Conservation (phyloP, 2,113 vertebrate genomes). For the Vulpes vulpes region DNA sequence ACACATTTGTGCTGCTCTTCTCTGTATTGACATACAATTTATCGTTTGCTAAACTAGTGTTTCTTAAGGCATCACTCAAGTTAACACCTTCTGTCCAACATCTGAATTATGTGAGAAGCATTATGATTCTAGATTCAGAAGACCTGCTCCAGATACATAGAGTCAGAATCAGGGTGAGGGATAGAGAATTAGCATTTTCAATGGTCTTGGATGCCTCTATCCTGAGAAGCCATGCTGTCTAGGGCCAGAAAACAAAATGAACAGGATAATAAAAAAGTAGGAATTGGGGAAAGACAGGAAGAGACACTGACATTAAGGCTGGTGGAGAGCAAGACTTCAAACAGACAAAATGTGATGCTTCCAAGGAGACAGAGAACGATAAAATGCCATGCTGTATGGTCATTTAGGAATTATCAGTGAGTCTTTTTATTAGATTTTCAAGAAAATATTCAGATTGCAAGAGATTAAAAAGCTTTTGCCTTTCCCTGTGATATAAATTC, state of each 20-base stretch:
- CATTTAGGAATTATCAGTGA: not conserved
- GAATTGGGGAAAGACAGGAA: not conserved
- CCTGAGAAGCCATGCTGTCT: not conserved
- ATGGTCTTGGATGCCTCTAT: not conserved
- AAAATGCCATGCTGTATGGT: not conserved
- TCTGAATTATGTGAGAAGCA: not conserved
- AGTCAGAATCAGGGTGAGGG: fast-evolving
- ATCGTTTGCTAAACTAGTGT: not conserved
- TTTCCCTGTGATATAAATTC: not conserved
- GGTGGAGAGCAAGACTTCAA: not conserved
- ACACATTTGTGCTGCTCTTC: not conserved
- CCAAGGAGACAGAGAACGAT: not conserved
- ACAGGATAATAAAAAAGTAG: not conserved
- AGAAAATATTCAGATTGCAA: not conserved
- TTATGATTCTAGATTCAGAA: not conserved
- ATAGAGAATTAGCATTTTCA: not conserved
- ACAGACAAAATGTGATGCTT: not conserved
- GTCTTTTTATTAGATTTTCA: not conserved
- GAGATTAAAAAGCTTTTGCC: not conserved
- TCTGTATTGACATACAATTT: not conserved
- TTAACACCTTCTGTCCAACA: not conserved
- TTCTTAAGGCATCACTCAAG: not conserved
- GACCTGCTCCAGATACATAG: fast-evolving
- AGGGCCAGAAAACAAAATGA: not conserved
- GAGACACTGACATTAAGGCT: fast-evolving